Evolutionary conservation across 2,113 vertebrate species (phyloP).

Genomic region (Sphyrna mokarran): DNA sequence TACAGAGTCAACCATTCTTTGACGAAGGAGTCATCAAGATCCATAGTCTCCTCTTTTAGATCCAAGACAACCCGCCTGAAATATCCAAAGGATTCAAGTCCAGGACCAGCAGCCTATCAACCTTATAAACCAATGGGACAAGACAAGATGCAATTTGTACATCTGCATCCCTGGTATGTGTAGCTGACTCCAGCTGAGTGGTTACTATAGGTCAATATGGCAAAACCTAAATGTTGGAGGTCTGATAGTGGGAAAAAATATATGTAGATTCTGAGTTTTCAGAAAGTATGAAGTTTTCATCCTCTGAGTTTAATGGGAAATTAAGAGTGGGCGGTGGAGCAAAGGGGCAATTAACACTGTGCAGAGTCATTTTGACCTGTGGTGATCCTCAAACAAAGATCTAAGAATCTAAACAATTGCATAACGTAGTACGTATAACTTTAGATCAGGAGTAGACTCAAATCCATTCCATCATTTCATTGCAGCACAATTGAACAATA

Average conservation of each 20-base stretch:
- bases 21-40: constrained; percentile 48
- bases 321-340: neutral
- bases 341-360: neutral
- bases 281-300: neutral
- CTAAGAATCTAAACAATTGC: neutral
- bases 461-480: neutral
- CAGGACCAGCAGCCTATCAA: constrained; percentile 59
- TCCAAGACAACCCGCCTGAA: constrained; percentile 51
- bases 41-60: constrained; percentile 57
- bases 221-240: neutral
- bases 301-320: neutral
- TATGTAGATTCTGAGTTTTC: neutral
- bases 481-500: neutral
- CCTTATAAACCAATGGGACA: constrained; percentile 43
- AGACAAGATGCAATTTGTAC: neutral
- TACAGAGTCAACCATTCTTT: constrained; percentile 54
- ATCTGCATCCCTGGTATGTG: constrained; percentile 9
- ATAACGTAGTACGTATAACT: neutral
- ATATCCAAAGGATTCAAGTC: constrained; percentile 39
- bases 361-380: neutral
- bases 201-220: neutral
- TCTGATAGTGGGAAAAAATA: neutral
- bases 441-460: neutral
- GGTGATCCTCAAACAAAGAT: neutral
- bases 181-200: neutral